phyloP scores from a whole-genome alignment of 1,140 invertebrate genomes.

The Lethocerus indicus region DNA sequence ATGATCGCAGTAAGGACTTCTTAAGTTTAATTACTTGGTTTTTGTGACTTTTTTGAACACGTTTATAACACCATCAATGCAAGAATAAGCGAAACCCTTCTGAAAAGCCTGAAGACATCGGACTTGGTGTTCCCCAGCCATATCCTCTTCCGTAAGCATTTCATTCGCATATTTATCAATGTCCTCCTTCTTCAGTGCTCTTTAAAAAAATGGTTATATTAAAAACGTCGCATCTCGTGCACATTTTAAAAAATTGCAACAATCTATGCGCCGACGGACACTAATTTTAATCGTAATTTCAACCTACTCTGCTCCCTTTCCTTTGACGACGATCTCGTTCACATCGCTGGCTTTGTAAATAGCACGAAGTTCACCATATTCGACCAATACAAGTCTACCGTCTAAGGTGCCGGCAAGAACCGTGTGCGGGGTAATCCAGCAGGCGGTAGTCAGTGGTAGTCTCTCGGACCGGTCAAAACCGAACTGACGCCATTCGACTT shows the following conservation, averaged over 20 bases:
- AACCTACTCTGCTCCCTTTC: conserved; percentile 6
- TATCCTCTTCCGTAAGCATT: conserved; percentile 10
- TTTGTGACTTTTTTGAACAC: conserved; percentile 38
- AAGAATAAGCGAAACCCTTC: conserved; percentile 42
- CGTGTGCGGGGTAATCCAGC: conserved; percentile 54
- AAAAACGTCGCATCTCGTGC: no score
- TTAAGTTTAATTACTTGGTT: neutral
- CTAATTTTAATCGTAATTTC: neutral
- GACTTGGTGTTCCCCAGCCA: conserved; percentile 23
- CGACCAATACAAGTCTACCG: conserved; percentile 54
- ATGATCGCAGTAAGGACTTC: neutral
- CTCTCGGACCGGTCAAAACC: conserved; percentile 67
- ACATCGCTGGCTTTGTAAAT: conserved; percentile 36
- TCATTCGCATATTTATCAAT: no score
- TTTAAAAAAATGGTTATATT: no score
- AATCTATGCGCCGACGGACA: neutral
- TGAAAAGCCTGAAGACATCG: conserved; percentile 30
- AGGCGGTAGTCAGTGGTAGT: conserved; percentile 45
- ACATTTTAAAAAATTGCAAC: no score
- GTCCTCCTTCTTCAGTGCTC: no score
- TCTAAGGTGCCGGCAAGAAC: conserved; percentile 56
- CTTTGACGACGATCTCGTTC: conserved; percentile 13
- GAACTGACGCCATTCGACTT: conserved; percentile 62
- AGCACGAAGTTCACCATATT: conserved; percentile 58
- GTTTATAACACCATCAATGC: conserved; percentile 36